Evolutionary conservation across 2,888 invertebrate species (phyloP).

Genomic region (Platerodrilus igneus): DNA sequence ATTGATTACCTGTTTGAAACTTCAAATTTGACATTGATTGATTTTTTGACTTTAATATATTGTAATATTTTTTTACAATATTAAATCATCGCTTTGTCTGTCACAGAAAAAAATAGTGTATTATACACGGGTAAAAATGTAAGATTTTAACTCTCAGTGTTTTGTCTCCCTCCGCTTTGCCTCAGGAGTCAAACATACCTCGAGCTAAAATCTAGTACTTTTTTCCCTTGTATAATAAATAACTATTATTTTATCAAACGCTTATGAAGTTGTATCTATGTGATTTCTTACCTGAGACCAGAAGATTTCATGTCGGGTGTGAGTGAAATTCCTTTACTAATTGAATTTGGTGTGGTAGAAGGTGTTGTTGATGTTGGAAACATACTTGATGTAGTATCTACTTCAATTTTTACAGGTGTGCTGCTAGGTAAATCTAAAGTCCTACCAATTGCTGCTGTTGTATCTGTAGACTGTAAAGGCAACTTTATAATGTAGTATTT

Average conservation of each 20-base stretch:
- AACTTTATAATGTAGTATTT: slow-evolving; percentile 7
- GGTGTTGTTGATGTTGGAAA: slow-evolving; percentile 48
- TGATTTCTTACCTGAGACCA: slow-evolving; percentile 41
- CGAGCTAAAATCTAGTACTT: too few species aligned
- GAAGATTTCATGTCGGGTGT: slow-evolving; percentile 48
- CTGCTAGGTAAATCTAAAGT: slow-evolving; percentile 44
- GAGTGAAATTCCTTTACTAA: slow-evolving; percentile 49
- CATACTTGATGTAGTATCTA: slow-evolving; percentile 39
- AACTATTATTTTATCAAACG: not conserved
- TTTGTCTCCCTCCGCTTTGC: too few species aligned
- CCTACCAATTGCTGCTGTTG: slow-evolving; percentile 54
- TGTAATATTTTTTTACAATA: too few species aligned
- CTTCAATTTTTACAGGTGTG: slow-evolving; percentile 44
- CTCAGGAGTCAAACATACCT: too few species aligned
- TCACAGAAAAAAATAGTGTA: too few species aligned
- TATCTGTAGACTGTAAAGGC: slow-evolving; percentile 53
- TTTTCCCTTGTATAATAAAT: too few species aligned
- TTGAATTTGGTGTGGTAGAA: slow-evolving; percentile 50
- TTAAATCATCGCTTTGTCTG: too few species aligned
- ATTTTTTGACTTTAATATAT: too few species aligned
- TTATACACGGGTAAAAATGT: too few species aligned
- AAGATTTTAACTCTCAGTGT: too few species aligned
- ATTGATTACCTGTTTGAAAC: too few species aligned
- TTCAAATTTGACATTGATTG: too few species aligned
- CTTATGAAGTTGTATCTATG: slow-evolving; percentile 14